Conservation (phyloP, 2,888 invertebrate genomes). For the Morpho deidamia region DNA sequence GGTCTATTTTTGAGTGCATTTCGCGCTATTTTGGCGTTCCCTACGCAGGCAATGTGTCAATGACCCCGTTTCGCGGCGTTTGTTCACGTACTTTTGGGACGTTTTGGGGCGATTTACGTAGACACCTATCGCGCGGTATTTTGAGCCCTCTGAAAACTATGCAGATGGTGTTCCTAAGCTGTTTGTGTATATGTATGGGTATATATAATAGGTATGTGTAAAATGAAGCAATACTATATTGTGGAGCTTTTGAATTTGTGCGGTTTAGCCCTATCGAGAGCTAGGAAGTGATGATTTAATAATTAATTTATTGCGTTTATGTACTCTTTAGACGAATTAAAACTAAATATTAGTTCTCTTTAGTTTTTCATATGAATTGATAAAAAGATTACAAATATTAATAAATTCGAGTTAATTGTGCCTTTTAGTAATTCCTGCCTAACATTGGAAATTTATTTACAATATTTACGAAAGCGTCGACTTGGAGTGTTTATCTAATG, state of each 20-base stretch:
- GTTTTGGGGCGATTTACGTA: constrained; percentile 62
- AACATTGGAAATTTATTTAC: not conserved
- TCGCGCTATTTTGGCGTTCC: constrained; percentile 79
- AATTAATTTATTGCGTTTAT: too few relatives aligned
- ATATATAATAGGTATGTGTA: too few relatives aligned
- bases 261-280: too few relatives aligned
- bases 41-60: constrained; percentile 70
- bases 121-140: constrained; percentile 16
- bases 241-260: too few relatives aligned
- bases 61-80: constrained; percentile 72
- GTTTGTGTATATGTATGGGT: not conserved
- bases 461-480: constrained; percentile 14
- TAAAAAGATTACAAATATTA: too few relatives aligned
- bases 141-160: not conserved
- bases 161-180: not conserved
- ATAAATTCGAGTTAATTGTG: too few relatives aligned
- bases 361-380: too few relatives aligned
- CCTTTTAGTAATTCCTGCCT: not conserved
- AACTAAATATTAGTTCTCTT: too few relatives aligned
- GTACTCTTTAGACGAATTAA: too few relatives aligned
- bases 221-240: too few relatives aligned
- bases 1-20: constrained; percentile 77
- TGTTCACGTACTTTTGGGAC: constrained; percentile 75
- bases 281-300: too few relatives aligned
- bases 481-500: constrained; percentile 32